Percentiles rank a stretch among this genome's conserved stretches.
Evolutionary conservation across 2,888 invertebrate genomes (phyloP).

Genomic region (Aphidius colemani): DNA sequence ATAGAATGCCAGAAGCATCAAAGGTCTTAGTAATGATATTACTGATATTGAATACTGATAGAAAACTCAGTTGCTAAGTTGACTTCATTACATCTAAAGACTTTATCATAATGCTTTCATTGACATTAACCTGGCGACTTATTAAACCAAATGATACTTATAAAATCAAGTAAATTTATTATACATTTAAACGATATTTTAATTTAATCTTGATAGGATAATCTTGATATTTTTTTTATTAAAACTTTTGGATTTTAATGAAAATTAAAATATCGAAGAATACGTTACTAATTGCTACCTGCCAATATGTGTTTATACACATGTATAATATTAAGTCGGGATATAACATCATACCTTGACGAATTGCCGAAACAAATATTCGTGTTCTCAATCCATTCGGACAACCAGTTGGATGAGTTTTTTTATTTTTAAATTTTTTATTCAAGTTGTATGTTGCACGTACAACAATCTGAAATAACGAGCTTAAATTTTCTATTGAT

Average conservation of each 20-base stretch:
- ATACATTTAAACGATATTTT: not conserved
- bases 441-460: not conserved
- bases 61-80: constrained; percentile 26
- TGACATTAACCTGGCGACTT: constrained; percentile 13
- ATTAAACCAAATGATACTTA: constrained; percentile 10
- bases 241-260: too few relatives aligned
- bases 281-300: too few relatives aligned
- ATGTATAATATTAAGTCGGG: too few relatives aligned
- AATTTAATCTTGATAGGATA: not conserved
- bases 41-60: constrained; percentile 43
- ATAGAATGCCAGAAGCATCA: constrained; percentile 13
- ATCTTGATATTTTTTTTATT: too few relatives aligned
- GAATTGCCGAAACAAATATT: constrained; percentile 14
- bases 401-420: constrained; percentile 20
- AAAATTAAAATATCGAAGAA: too few relatives aligned
- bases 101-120: constrained; percentile 31
- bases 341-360: not conserved
- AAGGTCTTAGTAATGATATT: constrained; percentile 29
- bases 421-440: not conserved
- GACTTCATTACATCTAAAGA: constrained; percentile 37
- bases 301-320: too few relatives aligned
- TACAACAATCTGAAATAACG: too few relatives aligned
- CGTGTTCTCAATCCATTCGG: constrained; percentile 12
- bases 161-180: not conserved
- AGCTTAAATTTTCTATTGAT: not conserved